Conservation (phyloP, 2,113 vertebrate genomes). For the Bujurquina vittata region DNA sequence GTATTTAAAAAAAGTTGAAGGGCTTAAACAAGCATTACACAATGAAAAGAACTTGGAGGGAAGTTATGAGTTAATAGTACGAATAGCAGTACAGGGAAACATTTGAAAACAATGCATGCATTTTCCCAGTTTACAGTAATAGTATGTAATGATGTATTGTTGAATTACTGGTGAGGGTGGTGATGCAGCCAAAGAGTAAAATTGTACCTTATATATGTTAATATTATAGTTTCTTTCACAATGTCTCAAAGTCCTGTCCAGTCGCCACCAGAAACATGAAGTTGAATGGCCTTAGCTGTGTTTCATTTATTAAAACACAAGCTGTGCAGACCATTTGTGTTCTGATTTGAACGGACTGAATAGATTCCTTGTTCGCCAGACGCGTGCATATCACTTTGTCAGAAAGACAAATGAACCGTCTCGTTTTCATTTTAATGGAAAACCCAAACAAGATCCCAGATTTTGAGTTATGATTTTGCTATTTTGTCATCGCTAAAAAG, state of each 20-base stretch:
- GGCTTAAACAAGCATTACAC: not conserved
- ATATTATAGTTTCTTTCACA: not conserved
- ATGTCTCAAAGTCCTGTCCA: not conserved
- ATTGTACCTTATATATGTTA: not conserved
- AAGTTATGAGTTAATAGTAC: not conserved
- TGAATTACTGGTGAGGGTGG: not conserved
- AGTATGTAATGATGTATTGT: not conserved
- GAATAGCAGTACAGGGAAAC: not conserved
- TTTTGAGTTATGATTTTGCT: slow-evolving; percentile 45
- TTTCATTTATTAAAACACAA: slow-evolving; percentile 26
- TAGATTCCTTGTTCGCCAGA: slow-evolving; percentile 10
- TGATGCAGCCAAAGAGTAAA: not conserved
- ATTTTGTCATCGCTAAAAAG: slow-evolving; percentile 27
- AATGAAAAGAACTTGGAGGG: not conserved
- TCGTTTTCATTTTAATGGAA: slow-evolving; percentile 73
- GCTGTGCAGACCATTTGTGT: not conserved
- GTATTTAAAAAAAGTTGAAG: not conserved
- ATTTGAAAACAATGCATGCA: not conserved
- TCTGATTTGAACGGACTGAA: slow-evolving; percentile 44
- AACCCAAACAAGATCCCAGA: slow-evolving; percentile 42
- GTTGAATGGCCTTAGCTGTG: slow-evolving; percentile 14
- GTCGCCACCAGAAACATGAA: not conserved
- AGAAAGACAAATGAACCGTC: slow-evolving; percentile 61
- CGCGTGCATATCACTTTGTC: slow-evolving; percentile 20
- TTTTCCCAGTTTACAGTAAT: rapidly evolving